Percentiles rank a stretch among this genome's conserved stretches.
These are phyloP conservation scores for Tricholauxania praeusta DNA, from an alignment of 2,888 invertebrate genomes.

Conservation along the genomic window DNA sequence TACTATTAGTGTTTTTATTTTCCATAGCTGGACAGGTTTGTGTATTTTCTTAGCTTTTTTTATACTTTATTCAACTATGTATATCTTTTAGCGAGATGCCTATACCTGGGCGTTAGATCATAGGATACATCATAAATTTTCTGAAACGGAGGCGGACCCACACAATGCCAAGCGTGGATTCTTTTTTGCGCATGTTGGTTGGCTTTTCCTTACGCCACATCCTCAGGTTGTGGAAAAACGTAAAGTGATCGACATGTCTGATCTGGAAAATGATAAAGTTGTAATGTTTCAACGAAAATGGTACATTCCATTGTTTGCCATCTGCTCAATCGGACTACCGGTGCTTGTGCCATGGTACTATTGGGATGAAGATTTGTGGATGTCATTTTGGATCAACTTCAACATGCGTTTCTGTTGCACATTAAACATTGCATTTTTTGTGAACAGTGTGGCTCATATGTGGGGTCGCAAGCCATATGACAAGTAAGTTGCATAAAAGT, in stretches of 20 bases:
- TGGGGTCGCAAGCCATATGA: conserved; percentile 95
- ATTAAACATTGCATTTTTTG: conserved; percentile 92
- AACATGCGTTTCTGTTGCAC: conserved; percentile 86
- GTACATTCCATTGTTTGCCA: conserved; percentile 78
- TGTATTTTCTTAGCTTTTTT: conserved; percentile 27
- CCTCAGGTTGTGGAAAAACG: conserved; percentile 80
- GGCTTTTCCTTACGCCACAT: conserved; percentile 89
- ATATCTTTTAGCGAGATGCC: conserved; percentile 76
- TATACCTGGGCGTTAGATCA: conserved; percentile 91
- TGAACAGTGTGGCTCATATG: conserved; percentile 95
- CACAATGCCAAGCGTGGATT: conserved; percentile 85
- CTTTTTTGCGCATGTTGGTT: conserved; percentile 93
- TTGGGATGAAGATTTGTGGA: conserved; percentile 85
- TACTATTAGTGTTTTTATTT: conserved; percentile 78
- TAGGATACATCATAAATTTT: conserved; percentile 89
- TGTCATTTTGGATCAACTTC: conserved; percentile 87
- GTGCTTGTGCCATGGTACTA: conserved; percentile 82
- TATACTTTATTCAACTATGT: not conserved
- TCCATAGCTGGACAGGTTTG: conserved; percentile 84
- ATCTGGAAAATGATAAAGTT: conserved; percentile 79
- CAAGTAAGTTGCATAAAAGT: conserved; percentile 70
- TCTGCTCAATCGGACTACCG: conserved; percentile 78
- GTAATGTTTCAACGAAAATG: conserved; percentile 83
- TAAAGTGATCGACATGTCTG: conserved; percentile 76
- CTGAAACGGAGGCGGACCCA: conserved; percentile 85